Percentiles rank a stretch among this genome's conserved stretches.
Evolutionary conservation across 2,113 vertebrate genomes (phyloP).

Genomic region (Petrocephalus zakoni): DNA sequence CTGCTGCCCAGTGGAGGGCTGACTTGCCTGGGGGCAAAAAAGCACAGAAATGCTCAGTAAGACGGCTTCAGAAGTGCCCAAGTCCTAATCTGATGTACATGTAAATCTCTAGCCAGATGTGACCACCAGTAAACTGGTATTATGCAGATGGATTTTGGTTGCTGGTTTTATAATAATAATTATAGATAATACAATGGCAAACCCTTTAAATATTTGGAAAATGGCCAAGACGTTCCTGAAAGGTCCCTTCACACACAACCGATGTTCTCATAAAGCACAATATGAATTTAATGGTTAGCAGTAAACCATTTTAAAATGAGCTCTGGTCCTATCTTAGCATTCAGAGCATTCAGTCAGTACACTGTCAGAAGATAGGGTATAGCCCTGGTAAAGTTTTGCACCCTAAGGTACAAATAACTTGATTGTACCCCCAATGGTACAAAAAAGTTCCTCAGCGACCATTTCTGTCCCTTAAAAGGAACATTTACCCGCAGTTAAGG

Average conservation of each 20-base stretch:
- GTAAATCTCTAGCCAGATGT: neutral
- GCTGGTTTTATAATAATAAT: neutral
- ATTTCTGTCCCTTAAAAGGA: neutral
- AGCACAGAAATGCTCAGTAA: neutral
- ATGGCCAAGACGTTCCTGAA: neutral
- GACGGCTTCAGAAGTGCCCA: neutral
- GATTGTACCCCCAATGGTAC: neutral
- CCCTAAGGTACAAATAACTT: neutral
- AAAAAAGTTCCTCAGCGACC: neutral
- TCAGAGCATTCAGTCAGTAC: neutral
- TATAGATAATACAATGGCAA: neutral
- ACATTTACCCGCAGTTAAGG: neutral
- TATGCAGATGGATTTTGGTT: neutral
- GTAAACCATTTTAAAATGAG: neutral
- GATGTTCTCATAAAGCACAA: neutral
- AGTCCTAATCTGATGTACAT: neutral
- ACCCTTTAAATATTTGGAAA: neutral
- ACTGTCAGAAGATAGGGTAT: neutral
- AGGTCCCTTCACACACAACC: neutral
- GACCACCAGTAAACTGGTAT: neutral
- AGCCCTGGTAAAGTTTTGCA: neutral
- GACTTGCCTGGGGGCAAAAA: constrained; percentile 73
- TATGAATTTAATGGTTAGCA: neutral
- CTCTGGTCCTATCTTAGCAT: neutral
- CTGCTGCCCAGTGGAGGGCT: constrained; percentile 91